Evolutionary conservation across 2,888 invertebrate genomes (phyloP).

Genomic region (Caenorhabditis angaria): DNA sequence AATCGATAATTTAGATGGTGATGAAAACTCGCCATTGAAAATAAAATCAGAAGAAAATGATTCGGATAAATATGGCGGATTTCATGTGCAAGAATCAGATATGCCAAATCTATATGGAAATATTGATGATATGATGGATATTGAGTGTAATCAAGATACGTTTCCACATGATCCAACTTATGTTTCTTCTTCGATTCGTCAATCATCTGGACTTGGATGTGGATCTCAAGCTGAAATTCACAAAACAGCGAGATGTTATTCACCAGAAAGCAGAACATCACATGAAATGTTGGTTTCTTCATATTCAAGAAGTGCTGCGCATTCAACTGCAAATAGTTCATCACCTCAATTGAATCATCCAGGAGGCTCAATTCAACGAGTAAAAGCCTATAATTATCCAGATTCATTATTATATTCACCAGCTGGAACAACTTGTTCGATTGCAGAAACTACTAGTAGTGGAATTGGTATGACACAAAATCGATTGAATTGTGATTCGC

Average conservation of each 20-base stretch:
- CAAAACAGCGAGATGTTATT: conserved; percentile 53
- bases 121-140: conserved; percentile 43
- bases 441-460: conserved; percentile 49
- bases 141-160: conserved; percentile 14
- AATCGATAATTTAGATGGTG: conserved; percentile 41
- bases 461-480: conserved; percentile 22
- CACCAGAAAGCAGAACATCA: conserved; percentile 52
- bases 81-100: conserved; percentile 25
- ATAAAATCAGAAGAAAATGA: conserved; percentile 26
- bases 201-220: conserved; percentile 18
- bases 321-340: conserved; percentile 37
- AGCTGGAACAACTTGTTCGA: conserved; percentile 52
- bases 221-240: conserved; percentile 34
- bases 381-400: conserved; percentile 52
- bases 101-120: conserved; percentile 53
- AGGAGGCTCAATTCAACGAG: conserved; percentile 46
- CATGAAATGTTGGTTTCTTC: conserved; percentile 56
- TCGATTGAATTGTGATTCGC: conserved; percentile 48
- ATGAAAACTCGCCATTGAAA: conserved; percentile 53
- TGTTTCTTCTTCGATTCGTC: conserved; percentile 16
- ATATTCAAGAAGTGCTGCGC: conserved; percentile 39
- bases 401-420: conserved; percentile 53
- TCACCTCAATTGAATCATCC: conserved; percentile 31
- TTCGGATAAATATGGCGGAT: conserved; percentile 24
- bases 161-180: conserved; percentile 41